Conservation (phyloP, 2,113 vertebrate species). For the Rousettus leschenaultii region DNA sequence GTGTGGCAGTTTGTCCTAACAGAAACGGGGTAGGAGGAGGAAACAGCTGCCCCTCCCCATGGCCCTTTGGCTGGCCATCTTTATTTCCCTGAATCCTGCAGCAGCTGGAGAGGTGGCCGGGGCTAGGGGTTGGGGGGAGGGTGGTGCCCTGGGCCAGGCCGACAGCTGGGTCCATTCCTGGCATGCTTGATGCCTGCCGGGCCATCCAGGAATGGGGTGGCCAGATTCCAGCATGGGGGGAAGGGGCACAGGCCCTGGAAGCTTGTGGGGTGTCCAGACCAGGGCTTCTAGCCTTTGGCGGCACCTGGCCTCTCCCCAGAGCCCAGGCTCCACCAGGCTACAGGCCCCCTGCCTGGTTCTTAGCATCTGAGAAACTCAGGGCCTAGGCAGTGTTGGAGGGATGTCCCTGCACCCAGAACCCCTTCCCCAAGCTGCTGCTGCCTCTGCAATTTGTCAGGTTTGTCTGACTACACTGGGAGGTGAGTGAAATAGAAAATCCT, state of each 20-base stretch:
- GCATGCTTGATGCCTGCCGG: background rate
- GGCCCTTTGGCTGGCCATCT: background rate
- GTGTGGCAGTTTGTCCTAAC: background rate
- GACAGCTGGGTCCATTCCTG: constrained; percentile 40
- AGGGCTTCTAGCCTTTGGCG: background rate
- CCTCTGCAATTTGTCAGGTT: too few relatives aligned
- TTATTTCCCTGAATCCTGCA: background rate
- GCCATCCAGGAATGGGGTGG: background rate
- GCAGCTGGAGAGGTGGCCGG: background rate
- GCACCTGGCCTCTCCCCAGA: background rate
- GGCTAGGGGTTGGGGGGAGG: background rate
- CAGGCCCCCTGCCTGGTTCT: background rate
- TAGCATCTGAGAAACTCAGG: background rate
- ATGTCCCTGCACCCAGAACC: too few relatives aligned
- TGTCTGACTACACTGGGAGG: accelerated
- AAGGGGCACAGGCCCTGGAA: background rate
- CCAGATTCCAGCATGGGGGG: background rate
- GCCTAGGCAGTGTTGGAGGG: background rate
- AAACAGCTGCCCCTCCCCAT: background rate
- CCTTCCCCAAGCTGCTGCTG: background rate
- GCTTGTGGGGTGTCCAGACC: background rate
- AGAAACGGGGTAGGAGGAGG: background rate
- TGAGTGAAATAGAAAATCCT: background rate
- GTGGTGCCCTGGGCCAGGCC: background rate
- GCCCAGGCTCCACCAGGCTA: background rate